Percentiles rank a stretch among this genome's conserved stretches.
phyloP scores from a whole-genome alignment of 2,113 vertebrate genomes.

The Trogon melanurus region DNA sequence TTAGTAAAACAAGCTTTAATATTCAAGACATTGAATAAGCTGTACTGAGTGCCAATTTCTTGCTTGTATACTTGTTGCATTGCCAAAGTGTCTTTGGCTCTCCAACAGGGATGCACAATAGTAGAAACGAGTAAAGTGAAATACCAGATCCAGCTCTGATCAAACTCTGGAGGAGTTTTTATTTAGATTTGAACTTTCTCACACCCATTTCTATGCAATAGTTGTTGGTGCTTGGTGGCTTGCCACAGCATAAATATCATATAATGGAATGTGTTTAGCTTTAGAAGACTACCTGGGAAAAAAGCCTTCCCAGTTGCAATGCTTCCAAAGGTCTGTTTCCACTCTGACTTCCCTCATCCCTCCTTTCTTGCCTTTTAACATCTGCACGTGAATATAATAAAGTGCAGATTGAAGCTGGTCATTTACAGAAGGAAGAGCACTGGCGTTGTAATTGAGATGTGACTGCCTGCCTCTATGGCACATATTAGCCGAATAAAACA shows the following conservation, averaged over 20 bases:
- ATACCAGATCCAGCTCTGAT: constrained; percentile 57
- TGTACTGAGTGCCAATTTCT: neutral
- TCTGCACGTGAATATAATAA: constrained; percentile 67
- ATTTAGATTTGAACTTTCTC: constrained; percentile 66
- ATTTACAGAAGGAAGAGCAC: constrained; percentile 29
- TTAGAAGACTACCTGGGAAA: constrained; percentile 25
- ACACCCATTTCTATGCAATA: constrained; percentile 37
- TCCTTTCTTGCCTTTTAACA: constrained; percentile 46
- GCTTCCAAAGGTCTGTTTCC: neutral
- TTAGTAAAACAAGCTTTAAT: constrained; percentile 56
- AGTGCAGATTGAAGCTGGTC: constrained; percentile 1
- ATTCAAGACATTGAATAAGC: constrained; percentile 43
- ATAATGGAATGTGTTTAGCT: constrained; percentile 21
- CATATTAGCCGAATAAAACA: constrained; percentile 75
- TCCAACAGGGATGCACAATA: constrained; percentile 56
- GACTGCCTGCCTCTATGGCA: constrained; percentile 55
- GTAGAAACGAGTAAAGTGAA: constrained; percentile 48
- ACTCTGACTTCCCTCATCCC: neutral
- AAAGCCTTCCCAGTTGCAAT: neutral
- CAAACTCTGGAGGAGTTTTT: constrained; percentile 35
- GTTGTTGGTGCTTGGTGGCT: neutral
- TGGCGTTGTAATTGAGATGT: constrained; percentile 63
- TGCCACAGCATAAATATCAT: neutral
- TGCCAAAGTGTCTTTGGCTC: constrained; percentile 61
- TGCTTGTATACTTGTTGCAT: constrained; percentile 19